Base-by-base conservation (phyloP, 2,888 invertebrate genomes). In the Caenorhabditis auriculariae region DNA sequence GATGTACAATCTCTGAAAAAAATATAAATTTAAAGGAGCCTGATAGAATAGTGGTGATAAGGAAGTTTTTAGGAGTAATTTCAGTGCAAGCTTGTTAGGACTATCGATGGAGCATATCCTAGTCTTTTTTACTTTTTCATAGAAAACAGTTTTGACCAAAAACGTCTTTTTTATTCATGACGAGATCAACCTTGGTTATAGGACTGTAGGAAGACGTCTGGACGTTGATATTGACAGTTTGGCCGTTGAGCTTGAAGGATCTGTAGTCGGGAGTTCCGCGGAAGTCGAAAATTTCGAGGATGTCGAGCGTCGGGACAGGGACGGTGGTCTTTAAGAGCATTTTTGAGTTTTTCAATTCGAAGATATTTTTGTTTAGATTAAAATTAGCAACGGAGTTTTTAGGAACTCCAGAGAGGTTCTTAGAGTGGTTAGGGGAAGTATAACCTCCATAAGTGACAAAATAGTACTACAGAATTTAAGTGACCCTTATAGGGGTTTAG, bases 231-330 rank as follows among this genome's bases (percentile, higher is more conserved):
- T 56, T 57, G 2, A 69, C 55, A 15, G 47, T 1, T 21, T 61
- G 23, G 19, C 66, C 71, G 41, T 73, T 67, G 42, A 74, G 37
- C 4, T 58, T 63, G 66, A 74, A 66, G 3, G 60, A 55, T 17
- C 54, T 56, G 54, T 63, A 69, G 41, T 69, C 59, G 2, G 75
- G 72, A 7, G 55, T 38, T 7, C 43, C 44, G n/a, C 66, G 59
- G 48, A 62, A 72, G 35, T 68, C 69, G 63, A 74, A 66, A 44
- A 75, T 65, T 44, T 73, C 73, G n/a, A 76, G 60, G 44, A 67
- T 62, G 45, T 72, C 69, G n/a, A 76, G 56, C 7, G 66, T 59
- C 7, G 73, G 73, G 9, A 68, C 49, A 12, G 42, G 28, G 21
- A 63, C 50, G 21, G 44, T 41, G 26, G 15, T 28, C 65, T 65